These are phyloP conservation scores for Ascaphus truei DNA, from an alignment of 2,113 vertebrate genomes.

Conservation along the genomic window DNA sequence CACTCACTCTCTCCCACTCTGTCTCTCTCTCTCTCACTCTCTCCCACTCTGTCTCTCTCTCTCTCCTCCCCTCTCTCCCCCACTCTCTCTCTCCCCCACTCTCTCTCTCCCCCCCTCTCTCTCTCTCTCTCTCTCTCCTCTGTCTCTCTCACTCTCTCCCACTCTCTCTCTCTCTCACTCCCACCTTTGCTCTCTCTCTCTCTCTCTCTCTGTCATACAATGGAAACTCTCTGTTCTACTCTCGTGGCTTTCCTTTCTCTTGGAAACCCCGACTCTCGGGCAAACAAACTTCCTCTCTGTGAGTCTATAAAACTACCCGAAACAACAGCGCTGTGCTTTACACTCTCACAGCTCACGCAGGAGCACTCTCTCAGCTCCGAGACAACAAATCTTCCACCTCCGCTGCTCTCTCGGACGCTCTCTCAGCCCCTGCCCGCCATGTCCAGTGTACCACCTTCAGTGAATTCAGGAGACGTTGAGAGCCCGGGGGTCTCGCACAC, in stretches of 20 bases:
- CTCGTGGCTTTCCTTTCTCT: slow-evolving; percentile 16
- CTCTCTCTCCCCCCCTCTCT: neutral
- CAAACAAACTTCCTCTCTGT: neutral
- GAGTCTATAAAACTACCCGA: neutral
- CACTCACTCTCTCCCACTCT: too few relatives aligned
- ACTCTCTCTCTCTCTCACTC: neutral
- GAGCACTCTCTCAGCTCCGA: neutral
- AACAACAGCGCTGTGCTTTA: neutral
- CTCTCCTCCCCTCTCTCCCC: neutral
- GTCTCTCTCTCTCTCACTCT: too few relatives aligned
- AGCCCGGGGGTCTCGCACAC: neutral
- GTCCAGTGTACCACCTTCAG: neutral
- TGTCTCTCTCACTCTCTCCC: too few relatives aligned
- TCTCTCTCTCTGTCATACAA: slow-evolving; percentile 10
- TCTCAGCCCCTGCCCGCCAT: neutral
- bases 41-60: neutral
- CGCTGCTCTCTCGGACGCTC: too few relatives aligned
- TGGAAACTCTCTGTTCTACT: slow-evolving; percentile 30
- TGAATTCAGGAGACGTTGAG: slow-evolving; percentile 8
- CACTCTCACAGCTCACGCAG: neutral
- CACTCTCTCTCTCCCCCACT: too few relatives aligned
- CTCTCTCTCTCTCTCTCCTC: neutral
- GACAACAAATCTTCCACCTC: too few relatives aligned
- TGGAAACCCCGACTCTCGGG: neutral
- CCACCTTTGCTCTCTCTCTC: neutral